phyloP scores from a whole-genome alignment of 2,888 invertebrate species.

The Xestia rhomboidea region DNA sequence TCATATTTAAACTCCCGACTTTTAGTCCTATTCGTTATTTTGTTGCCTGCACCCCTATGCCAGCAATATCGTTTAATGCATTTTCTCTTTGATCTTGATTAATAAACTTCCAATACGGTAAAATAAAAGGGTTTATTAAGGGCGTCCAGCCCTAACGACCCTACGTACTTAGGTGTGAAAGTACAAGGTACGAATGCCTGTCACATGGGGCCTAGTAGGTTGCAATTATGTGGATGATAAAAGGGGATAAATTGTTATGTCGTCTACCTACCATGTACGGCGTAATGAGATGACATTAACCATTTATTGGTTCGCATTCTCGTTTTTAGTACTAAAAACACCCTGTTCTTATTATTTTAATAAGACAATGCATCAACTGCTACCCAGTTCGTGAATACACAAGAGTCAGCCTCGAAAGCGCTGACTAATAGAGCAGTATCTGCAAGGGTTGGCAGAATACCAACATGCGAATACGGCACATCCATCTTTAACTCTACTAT shows the following conservation, averaged over 20 bases:
- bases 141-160: background rate
- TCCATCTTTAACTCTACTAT: constrained; percentile 42
- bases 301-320: constrained; percentile 12
- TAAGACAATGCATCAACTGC: background rate
- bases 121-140: background rate
- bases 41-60: too few species aligned
- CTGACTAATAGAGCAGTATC: constrained; percentile 29
- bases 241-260: constrained; percentile 12
- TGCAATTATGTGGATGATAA: constrained; percentile 12
- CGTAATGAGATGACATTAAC: constrained; percentile 21
- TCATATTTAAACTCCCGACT: background rate
- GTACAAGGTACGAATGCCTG: background rate
- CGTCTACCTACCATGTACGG: constrained; percentile 1
- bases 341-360: constrained; percentile 4
- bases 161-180: background rate
- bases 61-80: background rate
- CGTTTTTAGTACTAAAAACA: background rate
- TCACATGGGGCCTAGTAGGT: background rate
- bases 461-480: constrained; percentile 32
- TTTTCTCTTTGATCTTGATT: constrained; percentile 19
- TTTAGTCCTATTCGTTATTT: constrained; percentile 2
- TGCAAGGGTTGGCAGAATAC: constrained; percentile 51
- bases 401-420: constrained; percentile 7
- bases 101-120: constrained; percentile 10
- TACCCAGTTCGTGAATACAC: background rate